Evolutionary conservation across 1,140 invertebrate species (phyloP).

Genomic region (Coboldia fuscipes): DNA sequence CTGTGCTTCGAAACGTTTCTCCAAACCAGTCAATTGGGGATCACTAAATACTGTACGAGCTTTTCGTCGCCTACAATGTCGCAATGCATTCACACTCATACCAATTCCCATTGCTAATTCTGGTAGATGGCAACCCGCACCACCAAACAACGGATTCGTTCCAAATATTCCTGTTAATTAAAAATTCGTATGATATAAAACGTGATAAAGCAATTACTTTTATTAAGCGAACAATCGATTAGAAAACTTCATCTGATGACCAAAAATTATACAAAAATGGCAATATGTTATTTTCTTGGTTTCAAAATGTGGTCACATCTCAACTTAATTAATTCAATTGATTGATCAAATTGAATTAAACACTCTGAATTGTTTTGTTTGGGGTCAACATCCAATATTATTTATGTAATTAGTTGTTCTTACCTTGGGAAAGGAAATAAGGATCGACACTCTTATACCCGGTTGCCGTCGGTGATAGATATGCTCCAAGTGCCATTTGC

Average conservation of each 20-base stretch:
- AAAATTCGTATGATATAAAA: not conserved
- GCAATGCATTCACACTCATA: slow-evolving; percentile 45
- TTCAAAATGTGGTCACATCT: not conserved
- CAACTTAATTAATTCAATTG: not conserved
- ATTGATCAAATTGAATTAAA: no score
- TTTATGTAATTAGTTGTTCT: slow-evolving; percentile 6
- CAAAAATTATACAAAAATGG: not conserved
- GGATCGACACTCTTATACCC: slow-evolving; percentile 40
- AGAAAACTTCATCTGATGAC: not conserved
- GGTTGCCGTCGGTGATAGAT: slow-evolving; percentile 30
- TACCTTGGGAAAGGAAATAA: slow-evolving; percentile 44
- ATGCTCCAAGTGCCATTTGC: slow-evolving; percentile 38
- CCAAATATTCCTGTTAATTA: slow-evolving; percentile 13
- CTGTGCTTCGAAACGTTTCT: slow-evolving; percentile 88
- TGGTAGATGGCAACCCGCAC: slow-evolving; percentile 27
- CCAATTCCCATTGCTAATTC: slow-evolving; percentile 25
- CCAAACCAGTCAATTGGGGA: slow-evolving; percentile 81
- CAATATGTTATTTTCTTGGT: not conserved
- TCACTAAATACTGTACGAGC: slow-evolving; percentile 96
- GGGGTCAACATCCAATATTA: no score
- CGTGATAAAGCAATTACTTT: not conserved
- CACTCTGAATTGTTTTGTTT: no score
- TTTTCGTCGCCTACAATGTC: slow-evolving; percentile 79
- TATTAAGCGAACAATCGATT: not conserved
- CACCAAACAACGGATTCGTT: slow-evolving; percentile 15